Percentiles rank a stretch among this genome's conserved stretches.
These are phyloP conservation scores for Heliocidaris erythrogramma DNA, from an alignment of 35 echinoderm and acorn worm genomes.

Conservation along the genomic window DNA sequence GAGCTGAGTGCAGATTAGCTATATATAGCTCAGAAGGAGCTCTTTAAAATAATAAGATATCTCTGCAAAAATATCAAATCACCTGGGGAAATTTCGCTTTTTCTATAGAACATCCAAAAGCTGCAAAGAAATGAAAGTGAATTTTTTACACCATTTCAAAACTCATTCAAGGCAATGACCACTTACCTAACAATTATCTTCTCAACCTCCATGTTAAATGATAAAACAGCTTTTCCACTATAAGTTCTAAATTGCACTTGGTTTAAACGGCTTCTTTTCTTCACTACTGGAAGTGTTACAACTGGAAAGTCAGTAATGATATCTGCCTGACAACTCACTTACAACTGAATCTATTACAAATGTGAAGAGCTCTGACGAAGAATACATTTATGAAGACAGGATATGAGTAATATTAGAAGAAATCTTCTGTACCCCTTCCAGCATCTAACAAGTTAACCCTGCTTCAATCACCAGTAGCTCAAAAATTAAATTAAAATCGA, in stretches of 20 bases:
- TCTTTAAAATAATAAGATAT: too few species aligned
- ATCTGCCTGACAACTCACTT: neutral
- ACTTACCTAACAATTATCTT: neutral
- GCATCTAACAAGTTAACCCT: neutral
- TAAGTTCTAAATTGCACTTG: neutral
- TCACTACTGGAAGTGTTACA: neutral
- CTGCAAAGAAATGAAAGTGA: too few species aligned
- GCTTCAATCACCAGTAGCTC: neutral
- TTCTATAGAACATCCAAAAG: too few species aligned
- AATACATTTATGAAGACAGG: neutral
- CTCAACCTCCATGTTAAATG: neutral
- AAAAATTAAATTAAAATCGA: neutral
- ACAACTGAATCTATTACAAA: neutral
- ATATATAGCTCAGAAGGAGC: neutral
- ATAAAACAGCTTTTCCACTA: neutral
- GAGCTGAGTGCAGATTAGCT: neutral
- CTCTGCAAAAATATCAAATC: too few species aligned
- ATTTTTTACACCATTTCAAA: neutral
- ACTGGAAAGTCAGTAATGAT: too few species aligned
- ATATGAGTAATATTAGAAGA: conserved; percentile 5
- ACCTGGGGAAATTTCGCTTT: too few species aligned
- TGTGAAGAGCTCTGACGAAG: neutral
- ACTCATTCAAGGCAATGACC: neutral
- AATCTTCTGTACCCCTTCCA: neutral
- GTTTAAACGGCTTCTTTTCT: neutral